Percentiles rank a stretch among this genome's conserved stretches.
phyloP scores from a whole-genome alignment of 2,113 vertebrate species.

The Cinclus mexicanus region DNA sequence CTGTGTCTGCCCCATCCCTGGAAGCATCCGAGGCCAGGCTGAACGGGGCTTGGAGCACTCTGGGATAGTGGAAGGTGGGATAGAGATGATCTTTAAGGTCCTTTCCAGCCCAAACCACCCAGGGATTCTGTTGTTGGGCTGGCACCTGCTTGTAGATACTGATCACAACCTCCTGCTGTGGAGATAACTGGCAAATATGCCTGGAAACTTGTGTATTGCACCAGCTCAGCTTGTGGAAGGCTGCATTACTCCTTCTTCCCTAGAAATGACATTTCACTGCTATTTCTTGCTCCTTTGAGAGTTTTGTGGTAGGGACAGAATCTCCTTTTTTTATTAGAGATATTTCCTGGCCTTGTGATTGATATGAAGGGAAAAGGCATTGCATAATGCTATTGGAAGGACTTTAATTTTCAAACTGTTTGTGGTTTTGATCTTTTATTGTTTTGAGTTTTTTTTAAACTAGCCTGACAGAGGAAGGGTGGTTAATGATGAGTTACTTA shows the following conservation, averaged over 20 bases:
- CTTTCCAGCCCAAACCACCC: not conserved
- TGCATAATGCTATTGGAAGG: not conserved
- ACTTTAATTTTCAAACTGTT: not conserved
- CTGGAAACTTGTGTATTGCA: not conserved
- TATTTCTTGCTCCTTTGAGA: not conserved
- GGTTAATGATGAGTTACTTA: not conserved
- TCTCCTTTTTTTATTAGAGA: not conserved
- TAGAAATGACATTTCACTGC: not conserved
- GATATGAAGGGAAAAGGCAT: not conserved
- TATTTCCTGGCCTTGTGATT: not conserved
- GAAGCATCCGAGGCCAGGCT: not conserved
- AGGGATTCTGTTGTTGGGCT: not conserved
- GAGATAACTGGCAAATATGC: not conserved
- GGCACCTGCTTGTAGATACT: not conserved
- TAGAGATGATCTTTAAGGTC: not conserved
- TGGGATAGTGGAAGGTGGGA: not conserved
- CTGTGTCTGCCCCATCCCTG: not conserved
- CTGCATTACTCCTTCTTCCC: not conserved
- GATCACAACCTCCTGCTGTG: fast-evolving
- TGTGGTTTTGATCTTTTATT: not conserved
- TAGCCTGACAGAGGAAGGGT: not conserved
- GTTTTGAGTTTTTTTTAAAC: not conserved
- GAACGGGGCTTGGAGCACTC: fast-evolving
- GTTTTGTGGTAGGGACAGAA: not conserved
- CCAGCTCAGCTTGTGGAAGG: not conserved